Conservation (phyloP, 2,113 vertebrate genomes). For the Arvicanthis niloticus region DNA sequence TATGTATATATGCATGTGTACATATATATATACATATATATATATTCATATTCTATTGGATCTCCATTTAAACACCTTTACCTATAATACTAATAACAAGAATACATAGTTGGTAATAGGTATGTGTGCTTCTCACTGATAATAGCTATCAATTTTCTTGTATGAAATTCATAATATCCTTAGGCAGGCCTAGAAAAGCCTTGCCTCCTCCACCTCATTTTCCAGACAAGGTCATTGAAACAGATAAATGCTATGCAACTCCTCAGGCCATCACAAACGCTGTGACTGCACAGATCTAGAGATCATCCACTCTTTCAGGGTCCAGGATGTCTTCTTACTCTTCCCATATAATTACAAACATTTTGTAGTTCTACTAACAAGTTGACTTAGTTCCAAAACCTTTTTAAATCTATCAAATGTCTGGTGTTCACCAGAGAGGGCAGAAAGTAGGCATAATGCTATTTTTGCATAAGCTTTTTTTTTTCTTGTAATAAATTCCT, state of each 20-base stretch:
- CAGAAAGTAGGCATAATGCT: neutral
- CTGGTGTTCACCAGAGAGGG: neutral
- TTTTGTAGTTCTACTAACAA: neutral
- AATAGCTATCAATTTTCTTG: neutral
- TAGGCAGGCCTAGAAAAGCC: neutral
- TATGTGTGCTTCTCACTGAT: neutral
- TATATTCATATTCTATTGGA: neutral
- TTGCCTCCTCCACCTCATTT: neutral
- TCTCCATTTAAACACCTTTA: conserved; percentile 37
- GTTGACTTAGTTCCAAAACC: neutral
- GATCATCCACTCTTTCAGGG: rapidly evolving
- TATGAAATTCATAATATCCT: neutral
- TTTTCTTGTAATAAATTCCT: neutral
- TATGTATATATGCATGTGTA: no score
- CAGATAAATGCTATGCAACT: neutral
- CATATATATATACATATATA: no score
- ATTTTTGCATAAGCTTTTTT: neutral
- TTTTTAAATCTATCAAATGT: neutral
- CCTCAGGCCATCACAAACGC: neutral
- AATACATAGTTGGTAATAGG: neutral
- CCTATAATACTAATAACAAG: neutral
- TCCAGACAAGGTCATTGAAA: neutral
- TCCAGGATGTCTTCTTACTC: neutral
- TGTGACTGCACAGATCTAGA: neutral
- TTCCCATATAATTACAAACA: no score